These are phyloP conservation scores for Eubasilissa regina DNA, from an alignment of 1,140 invertebrate genomes.

Conservation along the genomic window DNA sequence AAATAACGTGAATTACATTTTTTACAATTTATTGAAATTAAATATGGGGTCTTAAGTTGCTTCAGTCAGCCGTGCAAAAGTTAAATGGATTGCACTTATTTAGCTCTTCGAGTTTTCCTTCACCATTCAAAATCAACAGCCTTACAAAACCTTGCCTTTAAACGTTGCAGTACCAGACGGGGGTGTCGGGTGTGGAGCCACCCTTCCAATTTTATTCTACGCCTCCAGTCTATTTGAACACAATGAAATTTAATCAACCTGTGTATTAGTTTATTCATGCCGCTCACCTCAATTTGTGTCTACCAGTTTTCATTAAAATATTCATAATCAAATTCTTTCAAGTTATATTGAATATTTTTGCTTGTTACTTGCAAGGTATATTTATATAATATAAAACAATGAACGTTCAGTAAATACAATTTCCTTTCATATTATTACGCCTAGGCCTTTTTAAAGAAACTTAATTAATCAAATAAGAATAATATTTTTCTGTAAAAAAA, in stretches of 20 bases:
- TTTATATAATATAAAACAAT: no score
- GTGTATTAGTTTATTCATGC: conserved; percentile 27
- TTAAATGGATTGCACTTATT: conserved; percentile 17
- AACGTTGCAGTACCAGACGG: background rate
- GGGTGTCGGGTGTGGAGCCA: conserved; percentile 9
- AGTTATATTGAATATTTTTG: no score
- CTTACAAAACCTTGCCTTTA: conserved; percentile 19
- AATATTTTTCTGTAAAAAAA: no score
- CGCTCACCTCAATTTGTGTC: conserved; percentile 23
- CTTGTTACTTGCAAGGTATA: no score
- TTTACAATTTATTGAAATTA: no score
- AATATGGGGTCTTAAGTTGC: no score
- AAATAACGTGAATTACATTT: no score
- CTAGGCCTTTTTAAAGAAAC: no score
- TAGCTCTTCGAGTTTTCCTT: conserved; percentile 16
- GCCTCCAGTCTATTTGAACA: conserved; percentile 19
- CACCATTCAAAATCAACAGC: conserved; percentile 31
- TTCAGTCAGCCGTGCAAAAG: no score
- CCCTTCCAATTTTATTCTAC: conserved; percentile 21
- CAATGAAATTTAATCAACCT: conserved; percentile 44
- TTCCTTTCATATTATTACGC: no score
- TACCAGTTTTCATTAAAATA: conserved; percentile 24
- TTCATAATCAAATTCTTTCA: background rate
- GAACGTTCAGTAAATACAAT: no score
- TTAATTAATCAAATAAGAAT: no score